Conservation (phyloP, 2,797 vertebrate genomes). For the Sphaeramia orbicularis region DNA sequence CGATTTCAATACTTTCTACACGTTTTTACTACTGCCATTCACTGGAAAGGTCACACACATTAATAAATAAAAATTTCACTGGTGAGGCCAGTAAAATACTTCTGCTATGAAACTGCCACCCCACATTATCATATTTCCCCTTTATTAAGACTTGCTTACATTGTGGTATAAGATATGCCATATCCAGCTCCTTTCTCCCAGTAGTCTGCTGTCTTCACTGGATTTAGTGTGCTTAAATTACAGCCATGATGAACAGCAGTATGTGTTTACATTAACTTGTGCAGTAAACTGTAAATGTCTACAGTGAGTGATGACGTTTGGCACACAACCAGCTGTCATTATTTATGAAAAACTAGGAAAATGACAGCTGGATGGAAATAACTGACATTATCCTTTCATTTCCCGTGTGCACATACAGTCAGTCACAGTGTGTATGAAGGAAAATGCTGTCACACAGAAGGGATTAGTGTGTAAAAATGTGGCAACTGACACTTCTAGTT, state of each 20-base stretch:
- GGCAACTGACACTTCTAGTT: conserved; percentile 41
- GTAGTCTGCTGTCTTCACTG: conserved; percentile 16
- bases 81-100: conserved; percentile 12
- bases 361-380: conserved; percentile 67
- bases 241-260: conserved; percentile 14
- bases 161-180: background rate
- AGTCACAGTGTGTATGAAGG: conserved; percentile 33
- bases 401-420: conserved; percentile 48
- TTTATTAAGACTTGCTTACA: conserved; percentile 7
- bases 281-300: conserved; percentile 40
- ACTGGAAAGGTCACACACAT: background rate
- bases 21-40: background rate
- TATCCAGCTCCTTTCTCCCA: conserved; percentile 6
- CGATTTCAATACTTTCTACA: background rate
- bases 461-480: conserved; percentile 23
- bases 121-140: conserved; percentile 2
- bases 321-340: conserved; percentile 40
- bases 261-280: conserved; percentile 22
- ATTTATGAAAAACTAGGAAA: conserved; percentile 49
- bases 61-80: conserved; percentile 2
- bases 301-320: conserved; percentile 44
- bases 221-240: conserved; percentile 18
- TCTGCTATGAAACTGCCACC: background rate
- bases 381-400: conserved; percentile 66
- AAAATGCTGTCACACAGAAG: conserved; percentile 50